Conservation (phyloP, 2,888 invertebrate species). For the Apamea sordens region DNA sequence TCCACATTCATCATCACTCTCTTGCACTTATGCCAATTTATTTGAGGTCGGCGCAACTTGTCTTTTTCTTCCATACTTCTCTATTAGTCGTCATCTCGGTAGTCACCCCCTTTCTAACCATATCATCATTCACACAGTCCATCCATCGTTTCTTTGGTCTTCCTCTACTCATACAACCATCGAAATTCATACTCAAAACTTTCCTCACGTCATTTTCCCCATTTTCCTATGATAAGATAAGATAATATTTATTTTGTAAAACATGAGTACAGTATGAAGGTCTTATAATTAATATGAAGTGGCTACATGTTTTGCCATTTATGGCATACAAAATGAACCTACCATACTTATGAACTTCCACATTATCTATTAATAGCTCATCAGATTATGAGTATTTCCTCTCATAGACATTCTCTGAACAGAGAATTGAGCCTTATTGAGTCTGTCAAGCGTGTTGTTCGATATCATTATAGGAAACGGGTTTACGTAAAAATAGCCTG, state of each 20-base stretch:
- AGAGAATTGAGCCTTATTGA: slow-evolving; percentile 25
- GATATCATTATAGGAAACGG: slow-evolving; percentile 46
- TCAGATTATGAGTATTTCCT: slow-evolving; percentile 22
- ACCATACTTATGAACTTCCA: slow-evolving; percentile 4
- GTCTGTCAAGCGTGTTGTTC: slow-evolving; percentile 44
- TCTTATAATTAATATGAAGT: too few species aligned
- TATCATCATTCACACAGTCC: not conserved
- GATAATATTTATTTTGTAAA: too few species aligned
- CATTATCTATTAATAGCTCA: not conserved
- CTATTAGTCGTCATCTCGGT: too few species aligned
- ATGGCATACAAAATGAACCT: too few species aligned
- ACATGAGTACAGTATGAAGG: too few species aligned
- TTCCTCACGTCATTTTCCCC: not conserved
- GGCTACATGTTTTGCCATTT: too few species aligned
- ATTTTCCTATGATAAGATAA: too few species aligned
- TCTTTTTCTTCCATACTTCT: too few species aligned
- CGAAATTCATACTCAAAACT: not conserved
- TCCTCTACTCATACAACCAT: not conserved
- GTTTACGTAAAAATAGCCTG: slow-evolving; percentile 43
- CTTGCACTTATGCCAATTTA: too few species aligned
- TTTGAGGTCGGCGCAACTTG: too few species aligned
- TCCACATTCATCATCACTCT: not conserved
- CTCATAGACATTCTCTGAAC: slow-evolving; percentile 19
- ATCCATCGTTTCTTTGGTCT: not conserved
- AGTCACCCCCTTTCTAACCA: not conserved